phyloP scores from a whole-genome alignment of 2,797 vertebrate species.

The Limosa lapponica region DNA sequence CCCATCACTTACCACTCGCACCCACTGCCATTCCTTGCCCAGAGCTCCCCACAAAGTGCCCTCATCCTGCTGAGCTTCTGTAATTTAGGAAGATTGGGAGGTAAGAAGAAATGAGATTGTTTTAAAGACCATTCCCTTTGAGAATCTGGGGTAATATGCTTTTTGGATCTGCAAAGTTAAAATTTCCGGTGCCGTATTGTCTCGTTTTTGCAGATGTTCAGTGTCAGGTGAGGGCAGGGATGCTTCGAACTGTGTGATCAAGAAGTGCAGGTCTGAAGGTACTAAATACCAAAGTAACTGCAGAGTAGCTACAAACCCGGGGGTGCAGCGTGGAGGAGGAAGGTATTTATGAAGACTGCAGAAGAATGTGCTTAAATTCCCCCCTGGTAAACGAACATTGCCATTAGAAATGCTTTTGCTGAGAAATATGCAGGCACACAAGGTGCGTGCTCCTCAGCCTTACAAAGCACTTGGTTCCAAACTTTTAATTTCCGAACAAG shows the following conservation, averaged over 20 bases:
- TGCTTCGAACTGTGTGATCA: not conserved
- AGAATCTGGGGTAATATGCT: not conserved
- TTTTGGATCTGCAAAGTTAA: not conserved
- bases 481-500: not conserved
- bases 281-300: not conserved
- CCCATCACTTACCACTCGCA: not conserved
- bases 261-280: not conserved
- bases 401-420: not conserved
- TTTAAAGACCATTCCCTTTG: not conserved
- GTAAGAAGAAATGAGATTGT: not conserved
- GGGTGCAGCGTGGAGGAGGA: not conserved
- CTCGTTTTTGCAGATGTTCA: not conserved
- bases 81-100: not conserved
- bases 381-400: not conserved
- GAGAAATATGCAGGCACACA: not conserved
- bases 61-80: rapidly evolving
- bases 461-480: not conserved
- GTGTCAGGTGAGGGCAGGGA: not conserved
- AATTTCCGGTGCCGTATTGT: rapidly evolving
- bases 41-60: not conserved
- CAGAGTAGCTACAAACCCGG: not conserved
- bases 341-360: not conserved
- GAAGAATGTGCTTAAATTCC: not conserved
- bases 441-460: not conserved
- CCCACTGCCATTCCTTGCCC: rapidly evolving